Evolutionary conservation across 2,113 vertebrate species (phyloP).

Genomic region (Rattus rattus): DNA sequence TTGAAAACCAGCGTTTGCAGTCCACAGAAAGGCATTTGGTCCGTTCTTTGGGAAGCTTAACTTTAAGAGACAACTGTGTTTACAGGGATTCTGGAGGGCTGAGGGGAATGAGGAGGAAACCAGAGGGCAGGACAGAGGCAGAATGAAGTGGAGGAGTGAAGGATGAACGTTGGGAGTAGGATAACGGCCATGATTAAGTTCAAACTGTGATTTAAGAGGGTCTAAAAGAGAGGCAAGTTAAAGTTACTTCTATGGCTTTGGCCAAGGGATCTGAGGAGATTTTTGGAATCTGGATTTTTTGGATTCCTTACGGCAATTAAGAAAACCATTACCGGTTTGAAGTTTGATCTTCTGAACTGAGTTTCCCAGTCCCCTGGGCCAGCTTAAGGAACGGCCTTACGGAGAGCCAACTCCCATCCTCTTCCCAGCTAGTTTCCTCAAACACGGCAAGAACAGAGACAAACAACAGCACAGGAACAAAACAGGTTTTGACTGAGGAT

Average conservation of each 20-base stretch:
- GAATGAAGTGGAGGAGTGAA: not conserved
- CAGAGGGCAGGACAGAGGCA: not conserved
- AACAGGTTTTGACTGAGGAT: not conserved
- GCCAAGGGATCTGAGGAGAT: conserved; percentile 35
- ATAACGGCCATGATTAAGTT: not conserved
- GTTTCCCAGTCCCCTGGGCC: not conserved
- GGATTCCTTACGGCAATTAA: not conserved
- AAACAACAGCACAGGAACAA: not conserved
- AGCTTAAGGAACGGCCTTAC: not conserved
- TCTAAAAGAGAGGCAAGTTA: not conserved
- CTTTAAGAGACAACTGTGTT: not conserved
- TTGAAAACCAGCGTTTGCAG: not conserved
- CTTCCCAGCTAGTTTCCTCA: conserved; percentile 39
- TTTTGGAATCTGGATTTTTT: conserved; percentile 11
- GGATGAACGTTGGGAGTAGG: no score
- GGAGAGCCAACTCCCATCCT: not conserved
- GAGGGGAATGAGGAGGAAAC: not conserved
- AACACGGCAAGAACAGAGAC: not conserved
- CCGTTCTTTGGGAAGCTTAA: not conserved
- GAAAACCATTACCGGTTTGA: not conserved
- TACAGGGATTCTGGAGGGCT: not conserved
- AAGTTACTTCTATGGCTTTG: not conserved
- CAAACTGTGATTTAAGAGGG: not conserved
- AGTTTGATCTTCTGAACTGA: conserved; percentile 24
- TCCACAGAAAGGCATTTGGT: not conserved